Conservation (phyloP, 2,797 vertebrate genomes). For the Knipowitschia caucasica region DNA sequence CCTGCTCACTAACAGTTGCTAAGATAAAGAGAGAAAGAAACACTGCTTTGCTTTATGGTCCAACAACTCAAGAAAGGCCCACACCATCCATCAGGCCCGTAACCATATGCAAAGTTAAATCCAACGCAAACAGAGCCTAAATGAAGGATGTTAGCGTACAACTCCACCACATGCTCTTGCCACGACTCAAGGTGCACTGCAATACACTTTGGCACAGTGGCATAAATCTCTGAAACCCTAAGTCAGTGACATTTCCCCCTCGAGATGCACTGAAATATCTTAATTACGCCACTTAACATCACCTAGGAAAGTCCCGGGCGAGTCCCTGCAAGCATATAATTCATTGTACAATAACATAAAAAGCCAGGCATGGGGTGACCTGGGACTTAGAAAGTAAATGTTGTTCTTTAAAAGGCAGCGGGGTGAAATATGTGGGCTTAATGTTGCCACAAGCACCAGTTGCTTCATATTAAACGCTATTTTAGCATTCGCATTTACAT, state of each 20-base stretch:
- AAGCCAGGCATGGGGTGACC: conserved; percentile 47
- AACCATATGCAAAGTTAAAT: conserved; percentile 5
- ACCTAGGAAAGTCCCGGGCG: conserved; percentile 56
- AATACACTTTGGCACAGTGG: conserved; percentile 49
- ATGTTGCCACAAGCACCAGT: conserved; percentile 14
- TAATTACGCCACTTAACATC: conserved; percentile 75
- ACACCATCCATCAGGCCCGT: background rate
- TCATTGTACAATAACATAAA: conserved; percentile 60
- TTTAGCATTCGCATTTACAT: conserved; percentile 16
- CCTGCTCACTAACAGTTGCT: background rate
- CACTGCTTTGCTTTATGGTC: background rate
- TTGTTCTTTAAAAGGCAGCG: conserved; percentile 39
- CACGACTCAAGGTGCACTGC: conserved; percentile 36
- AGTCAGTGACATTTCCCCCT: conserved; percentile 54
- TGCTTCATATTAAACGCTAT: background rate
- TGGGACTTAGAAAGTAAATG: conserved; percentile 56
- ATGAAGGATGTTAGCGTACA: conserved; percentile 37
- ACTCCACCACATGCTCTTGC: conserved; percentile 32
- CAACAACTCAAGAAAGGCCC: background rate
- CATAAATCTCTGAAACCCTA: conserved; percentile 68
- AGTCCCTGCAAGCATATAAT: conserved; percentile 62
- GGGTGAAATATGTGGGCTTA: conserved; percentile 22
- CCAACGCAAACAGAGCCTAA: conserved; percentile 13
- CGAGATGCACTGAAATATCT: conserved; percentile 62
- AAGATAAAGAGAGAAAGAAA: background rate